Conservation (phyloP, 2,113 vertebrate species). For the Podocnemis expansa region DNA sequence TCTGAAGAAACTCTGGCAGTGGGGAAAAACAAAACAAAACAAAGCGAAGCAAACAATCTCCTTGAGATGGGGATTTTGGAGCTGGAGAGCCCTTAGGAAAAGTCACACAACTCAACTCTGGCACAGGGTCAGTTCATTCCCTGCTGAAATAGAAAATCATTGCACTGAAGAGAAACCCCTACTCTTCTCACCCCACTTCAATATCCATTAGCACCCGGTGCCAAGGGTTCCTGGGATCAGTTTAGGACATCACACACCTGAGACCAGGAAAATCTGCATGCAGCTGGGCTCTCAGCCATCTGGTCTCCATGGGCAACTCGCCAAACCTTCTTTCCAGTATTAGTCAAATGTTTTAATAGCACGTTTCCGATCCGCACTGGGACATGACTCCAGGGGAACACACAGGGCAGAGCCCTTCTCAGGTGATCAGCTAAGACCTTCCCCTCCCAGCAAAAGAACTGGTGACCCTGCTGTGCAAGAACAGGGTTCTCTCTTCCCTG, state of each 20-base stretch:
- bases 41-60: background rate
- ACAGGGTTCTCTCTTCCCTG: background rate
- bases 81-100: background rate
- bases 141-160: background rate
- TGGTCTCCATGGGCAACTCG: background rate
- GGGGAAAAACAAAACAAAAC: background rate
- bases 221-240: background rate
- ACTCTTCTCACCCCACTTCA: background rate
- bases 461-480: background rate
- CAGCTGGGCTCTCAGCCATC: conserved; percentile 5
- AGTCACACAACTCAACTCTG: background rate
- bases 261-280: background rate
- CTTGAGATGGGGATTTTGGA: background rate
- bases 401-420: background rate
- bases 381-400: background rate
- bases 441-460: background rate
- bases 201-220: background rate
- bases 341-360: background rate
- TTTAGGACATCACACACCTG: background rate
- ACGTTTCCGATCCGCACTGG: background rate
- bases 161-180: background rate
- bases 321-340: background rate
- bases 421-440: background rate
- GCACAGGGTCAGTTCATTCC: background rate
- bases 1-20: background rate